Evolutionary conservation across 2,113 vertebrate species (phyloP), one percentile per base, ranked within the genome.

Genomic region (Varanus salvator): DNA sequence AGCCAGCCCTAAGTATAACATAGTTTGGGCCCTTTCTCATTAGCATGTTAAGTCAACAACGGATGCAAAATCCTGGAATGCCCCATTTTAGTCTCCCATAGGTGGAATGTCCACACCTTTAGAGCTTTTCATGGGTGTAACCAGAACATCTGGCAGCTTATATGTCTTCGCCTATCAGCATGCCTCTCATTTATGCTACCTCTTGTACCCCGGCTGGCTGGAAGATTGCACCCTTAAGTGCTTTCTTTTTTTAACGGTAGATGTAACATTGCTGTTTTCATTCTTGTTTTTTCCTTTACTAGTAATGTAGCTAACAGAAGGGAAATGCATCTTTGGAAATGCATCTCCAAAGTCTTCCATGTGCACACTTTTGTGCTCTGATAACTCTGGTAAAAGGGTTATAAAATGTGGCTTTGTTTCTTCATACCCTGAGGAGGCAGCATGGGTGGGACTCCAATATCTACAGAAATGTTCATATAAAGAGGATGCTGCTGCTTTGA

Each of bases 401-500:
- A 0, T 0, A 3, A 80, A 11, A 12, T 89, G 86, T 71, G 19
- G 52, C 78, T 84, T 68, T 91, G 1, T 64, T 89, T 74, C 29
- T 48, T 57, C 86, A 38, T 7, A 1, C 34, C 76, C 64, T 60
- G 27, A 68, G 87, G 93, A 57, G 93, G 92, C 57, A 93, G 87
- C 0, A 86, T 76, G 3, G 95, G 93, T 86, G 92, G 89, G 0
- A 94, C 94, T 15, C 97, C 96, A 71, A 97, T 95, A 82, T 97
- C 96, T 88, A 96, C 97, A 8, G 94, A 95, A 86, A 97, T 94
- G 90, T 96, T 96, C 25, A 95, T 97, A 78, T 97, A 97, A 84
- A 97, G 95, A 57, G 89, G 91, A 84, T 95, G 87, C 82, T 94
- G 91, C 52, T 90, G 94, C 71, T 93, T 94, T 66, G 95, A 95